Evolutionary conservation across 2,888 invertebrate genomes (phyloP), one percentile per base, ranked within the genome.

Genomic region (Parapristionchus giblindavisi): DNA sequence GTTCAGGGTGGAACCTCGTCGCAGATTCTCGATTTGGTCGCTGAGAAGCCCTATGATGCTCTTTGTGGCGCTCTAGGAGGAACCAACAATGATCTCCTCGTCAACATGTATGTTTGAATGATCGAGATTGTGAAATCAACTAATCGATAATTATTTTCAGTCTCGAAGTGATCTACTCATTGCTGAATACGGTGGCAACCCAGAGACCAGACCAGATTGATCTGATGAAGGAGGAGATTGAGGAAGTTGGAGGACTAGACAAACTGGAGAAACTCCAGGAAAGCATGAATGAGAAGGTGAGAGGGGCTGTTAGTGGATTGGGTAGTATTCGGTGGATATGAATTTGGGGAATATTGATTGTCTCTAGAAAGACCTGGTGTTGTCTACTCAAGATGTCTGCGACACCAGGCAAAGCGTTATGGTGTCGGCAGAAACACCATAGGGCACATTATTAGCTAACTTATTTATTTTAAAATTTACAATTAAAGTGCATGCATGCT

Each of bases 151-250:
- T 36, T 21, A 14, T 8, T 71, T 60, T 29, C 73, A 73, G 73
- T 17, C 75, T 83, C 38, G 83, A 83, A 56, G 78, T 80, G 24
- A 54, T 83, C 51, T 80, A 81, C 77, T 68, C 79, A 14, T 58
- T 81, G 27, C 65, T 83, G 60, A 72, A 72, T 29, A 79, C 78
- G 14, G 81, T 81, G 34, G 68, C 77, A 32, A 76, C 76, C 71
- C 81, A 81, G 34, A 77, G 78, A 51, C 77, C 83, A 8, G 76
- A 78, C 17, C 40, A 77, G 14, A 90, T 92, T 1, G 94, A 95
- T 6, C 91, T 91, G 24, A 91, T 95, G 0, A 93, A 93, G 74
- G 88, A 94, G 38, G 92, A 93, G 89, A 91, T 98, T 70, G 97
- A 98, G 89, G 95, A 96, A 89, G 92, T 93, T 77, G 95, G 94